Percentiles rank a stretch among this genome's conserved stretches.
phyloP scores from a whole-genome alignment of 2,113 vertebrate species.

The Zapornia atra region DNA sequence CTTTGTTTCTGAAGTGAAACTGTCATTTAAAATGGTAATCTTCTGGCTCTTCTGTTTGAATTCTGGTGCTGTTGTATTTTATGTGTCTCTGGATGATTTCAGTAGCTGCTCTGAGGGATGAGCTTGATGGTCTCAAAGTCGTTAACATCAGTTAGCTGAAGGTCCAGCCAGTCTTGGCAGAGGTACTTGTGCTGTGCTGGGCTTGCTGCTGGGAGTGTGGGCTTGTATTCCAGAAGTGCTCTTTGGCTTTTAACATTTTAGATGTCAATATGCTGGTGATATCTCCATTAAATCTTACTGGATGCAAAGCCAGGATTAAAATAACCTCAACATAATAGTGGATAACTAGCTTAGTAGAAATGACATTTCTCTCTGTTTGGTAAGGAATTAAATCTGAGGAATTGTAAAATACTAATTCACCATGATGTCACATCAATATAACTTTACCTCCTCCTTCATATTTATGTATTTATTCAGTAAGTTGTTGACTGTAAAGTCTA shows the following conservation, averaged over 20 bases:
- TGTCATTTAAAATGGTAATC: not conserved
- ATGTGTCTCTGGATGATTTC: not conserved
- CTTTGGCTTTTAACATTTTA: not conserved
- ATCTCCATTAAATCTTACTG: not conserved
- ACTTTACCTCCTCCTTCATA: not conserved
- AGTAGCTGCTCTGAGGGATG: not conserved
- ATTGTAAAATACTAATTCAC: not conserved
- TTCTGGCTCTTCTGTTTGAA: not conserved
- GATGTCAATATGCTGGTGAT: not conserved
- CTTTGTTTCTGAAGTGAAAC: not conserved
- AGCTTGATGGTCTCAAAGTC: not conserved
- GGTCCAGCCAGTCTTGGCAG: not conserved
- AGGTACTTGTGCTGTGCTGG: not conserved
- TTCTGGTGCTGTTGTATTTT: not conserved
- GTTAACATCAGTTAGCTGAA: not conserved
- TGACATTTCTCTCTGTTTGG: not conserved
- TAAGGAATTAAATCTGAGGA: not conserved
- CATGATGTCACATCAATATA: not conserved
- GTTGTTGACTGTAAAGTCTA: constrained; percentile 13
- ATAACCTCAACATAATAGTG: not conserved
- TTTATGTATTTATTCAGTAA: constrained; percentile 31
- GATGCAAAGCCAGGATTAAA: not conserved
- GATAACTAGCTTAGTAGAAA: not conserved
- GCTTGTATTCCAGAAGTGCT: not conserved
- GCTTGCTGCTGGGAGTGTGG: not conserved